Base-by-base conservation (phyloP, 2,888 invertebrate species). In the Epicampocera succincta region DNA sequence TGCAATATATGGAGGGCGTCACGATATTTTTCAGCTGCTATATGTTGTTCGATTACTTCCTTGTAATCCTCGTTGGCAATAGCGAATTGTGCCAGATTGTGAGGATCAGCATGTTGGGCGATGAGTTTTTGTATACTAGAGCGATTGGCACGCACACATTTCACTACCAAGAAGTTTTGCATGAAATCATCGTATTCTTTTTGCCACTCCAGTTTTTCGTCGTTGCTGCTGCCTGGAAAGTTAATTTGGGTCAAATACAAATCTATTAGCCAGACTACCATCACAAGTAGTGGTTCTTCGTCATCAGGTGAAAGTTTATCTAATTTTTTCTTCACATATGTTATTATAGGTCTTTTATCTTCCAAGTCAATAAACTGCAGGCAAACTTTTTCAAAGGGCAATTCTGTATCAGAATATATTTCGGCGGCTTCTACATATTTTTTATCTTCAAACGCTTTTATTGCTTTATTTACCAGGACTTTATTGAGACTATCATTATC, bases 191-290 rank as follows among this genome's bases (percentile, higher is more conserved):
- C 95, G 85, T 97, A 96, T 85, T 96, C 95, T 69, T 93, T 93
- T 87, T 96, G 96, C 88, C 90, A 88, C 46, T 86, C 84, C 1
- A 94, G 91, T 58, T 96, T 91, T 54, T 94, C 92, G 0, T 84
- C 80, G 1, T 74, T 81, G 12, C 84, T 83, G 2, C 86, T 83
- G 12, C 86, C 86, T 1, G 89, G 88, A 73, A 86, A 83, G n/a
- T 97, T 97, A 74, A 99, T 92, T 90, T 98, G 96, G 71, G 96
- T 96, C 84, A 99, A 92, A 90, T 96, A 98, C 38, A 99, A 92
- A 90, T 99, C 99, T 0, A 97, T 94, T 85, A 99, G 93, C 99
- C 99, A 99, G 71, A 98, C 94, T 0, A 98, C 96, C 44, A 99
- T 93, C 94, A 98, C 96, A 0, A 98, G 97, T 61, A 96, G 94